Percentiles rank a stretch among this genome's conserved stretches.
These are phyloP conservation scores for Aphodius sticticus DNA, from an alignment of 2,888 invertebrate species.

Conservation along the genomic window DNA sequence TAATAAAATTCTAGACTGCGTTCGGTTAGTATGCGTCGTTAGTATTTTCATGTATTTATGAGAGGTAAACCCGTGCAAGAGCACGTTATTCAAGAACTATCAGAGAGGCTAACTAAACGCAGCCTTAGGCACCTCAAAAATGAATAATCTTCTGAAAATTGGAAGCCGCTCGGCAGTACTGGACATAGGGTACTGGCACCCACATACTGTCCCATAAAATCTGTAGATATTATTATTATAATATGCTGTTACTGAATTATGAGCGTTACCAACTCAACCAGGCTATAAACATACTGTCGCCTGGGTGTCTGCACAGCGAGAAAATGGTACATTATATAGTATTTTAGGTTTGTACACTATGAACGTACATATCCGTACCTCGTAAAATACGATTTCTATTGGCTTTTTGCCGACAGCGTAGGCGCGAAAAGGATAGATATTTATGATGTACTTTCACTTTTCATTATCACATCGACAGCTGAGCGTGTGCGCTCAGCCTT, in stretches of 20 bases:
- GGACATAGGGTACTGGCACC: background rate
- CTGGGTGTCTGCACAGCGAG: background rate
- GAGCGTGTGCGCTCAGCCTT: conserved; percentile 8
- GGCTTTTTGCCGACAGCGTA: conserved; percentile 20
- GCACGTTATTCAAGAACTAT: no score
- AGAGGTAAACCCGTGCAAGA: no score
- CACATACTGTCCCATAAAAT: background rate
- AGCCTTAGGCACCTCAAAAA: no score
- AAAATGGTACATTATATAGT: background rate
- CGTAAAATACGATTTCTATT: conserved; percentile 20
- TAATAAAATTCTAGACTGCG: no score
- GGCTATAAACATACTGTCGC: background rate
- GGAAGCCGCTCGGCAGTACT: background rate
- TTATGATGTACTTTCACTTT: conserved; percentile 24
- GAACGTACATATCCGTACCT: background rate
- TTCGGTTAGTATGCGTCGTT: no score
- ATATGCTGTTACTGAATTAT: background rate
- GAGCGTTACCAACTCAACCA: background rate
- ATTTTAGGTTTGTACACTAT: background rate
- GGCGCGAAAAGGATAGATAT: conserved; percentile 26
- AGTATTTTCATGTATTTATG: no score
- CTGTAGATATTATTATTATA: background rate
- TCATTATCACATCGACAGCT: conserved; percentile 20
- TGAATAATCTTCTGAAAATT: background rate
- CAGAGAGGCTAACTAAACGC: no score